Evolutionary conservation across 1,140 invertebrate species (phyloP).

Genomic region (Drosophila nebulosa): DNA sequence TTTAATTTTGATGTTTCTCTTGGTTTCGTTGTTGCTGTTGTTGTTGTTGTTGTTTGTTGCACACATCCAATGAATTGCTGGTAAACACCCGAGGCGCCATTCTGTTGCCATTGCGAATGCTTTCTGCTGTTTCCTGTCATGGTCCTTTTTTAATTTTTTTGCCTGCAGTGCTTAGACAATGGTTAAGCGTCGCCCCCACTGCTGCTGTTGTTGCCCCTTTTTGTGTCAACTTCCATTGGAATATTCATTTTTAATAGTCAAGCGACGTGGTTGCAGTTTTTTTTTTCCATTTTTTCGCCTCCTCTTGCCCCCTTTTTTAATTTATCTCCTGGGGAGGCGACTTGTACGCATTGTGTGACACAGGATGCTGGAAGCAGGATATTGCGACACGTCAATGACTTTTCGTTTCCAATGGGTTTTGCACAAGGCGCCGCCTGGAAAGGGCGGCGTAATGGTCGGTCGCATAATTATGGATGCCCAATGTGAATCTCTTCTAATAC

Average conservation of each 20-base stretch:
- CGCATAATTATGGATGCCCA: conserved; percentile 44
- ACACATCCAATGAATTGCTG: conserved; percentile 61
- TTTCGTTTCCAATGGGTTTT: conserved; percentile 11
- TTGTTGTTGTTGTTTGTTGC: conserved; percentile 9
- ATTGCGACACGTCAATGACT: conserved; percentile 70
- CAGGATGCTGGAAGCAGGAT: conserved; percentile 47
- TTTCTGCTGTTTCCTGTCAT: conserved; percentile 69
- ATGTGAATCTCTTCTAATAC: background rate
- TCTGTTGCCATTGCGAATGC: conserved; percentile 59
- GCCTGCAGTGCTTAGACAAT: conserved; percentile 68
- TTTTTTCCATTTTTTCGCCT: conserved; percentile 11
- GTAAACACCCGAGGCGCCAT: conserved; percentile 48
- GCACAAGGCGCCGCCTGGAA: background rate
- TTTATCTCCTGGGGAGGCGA: conserved; percentile 50
- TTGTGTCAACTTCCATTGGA: conserved; percentile 24
- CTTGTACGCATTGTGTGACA: conserved; percentile 48
- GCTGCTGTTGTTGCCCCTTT: conserved; percentile 14
- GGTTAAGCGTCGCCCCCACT: conserved; percentile 50
- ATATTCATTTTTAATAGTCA: conserved; percentile 62
- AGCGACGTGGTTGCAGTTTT: conserved; percentile 29
- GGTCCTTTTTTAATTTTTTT: conserved; percentile 11
- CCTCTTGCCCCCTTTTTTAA: conserved; percentile 32
- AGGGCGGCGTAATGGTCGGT: background rate
- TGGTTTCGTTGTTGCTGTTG: conserved; percentile 10
- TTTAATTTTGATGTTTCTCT: conserved; percentile 9